phyloP scores from a whole-genome alignment of 2,888 invertebrate species.

The Spisula subtruncata region DNA sequence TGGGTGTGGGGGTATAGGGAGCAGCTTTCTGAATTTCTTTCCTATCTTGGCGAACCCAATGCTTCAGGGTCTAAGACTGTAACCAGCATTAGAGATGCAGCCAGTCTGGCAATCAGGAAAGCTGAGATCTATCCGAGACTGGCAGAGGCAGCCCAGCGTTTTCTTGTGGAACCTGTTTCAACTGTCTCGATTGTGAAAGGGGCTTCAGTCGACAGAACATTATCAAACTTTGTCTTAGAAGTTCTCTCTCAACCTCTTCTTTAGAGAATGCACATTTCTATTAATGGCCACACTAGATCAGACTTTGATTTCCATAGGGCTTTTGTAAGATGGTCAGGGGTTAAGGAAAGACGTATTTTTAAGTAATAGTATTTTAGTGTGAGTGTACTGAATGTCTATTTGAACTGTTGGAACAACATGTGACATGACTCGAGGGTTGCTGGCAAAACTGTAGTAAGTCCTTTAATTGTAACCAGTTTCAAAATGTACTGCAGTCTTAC shows the following conservation, averaged over 20 bases:
- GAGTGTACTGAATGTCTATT: too few relatives aligned
- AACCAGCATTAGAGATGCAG: neutral
- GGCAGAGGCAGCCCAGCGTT: neutral
- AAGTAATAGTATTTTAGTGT: too few relatives aligned
- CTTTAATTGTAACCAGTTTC: too few relatives aligned
- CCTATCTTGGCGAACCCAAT: too few relatives aligned
- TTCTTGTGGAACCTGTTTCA: neutral
- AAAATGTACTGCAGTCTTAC: too few relatives aligned
- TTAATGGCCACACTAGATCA: constrained; percentile 13
- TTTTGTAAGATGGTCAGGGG: constrained; percentile 28
- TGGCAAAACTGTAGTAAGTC: too few relatives aligned
- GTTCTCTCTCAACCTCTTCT: neutral
- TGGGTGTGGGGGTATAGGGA: neutral
- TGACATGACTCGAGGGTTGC: too few relatives aligned
- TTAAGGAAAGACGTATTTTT: neutral
- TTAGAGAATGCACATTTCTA: constrained; percentile 43
- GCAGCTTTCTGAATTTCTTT: neutral
- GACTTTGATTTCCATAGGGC: neutral
- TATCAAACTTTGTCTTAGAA: neutral
- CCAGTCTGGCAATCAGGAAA: neutral
- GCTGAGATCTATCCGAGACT: neutral
- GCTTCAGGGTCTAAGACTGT: too few relatives aligned
- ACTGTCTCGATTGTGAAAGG: neutral
- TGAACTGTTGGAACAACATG: too few relatives aligned
- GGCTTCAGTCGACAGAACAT: neutral